Base-by-base conservation (phyloP, 2,797 vertebrate species). In the Microctenopoma steveboyesi region DNA sequence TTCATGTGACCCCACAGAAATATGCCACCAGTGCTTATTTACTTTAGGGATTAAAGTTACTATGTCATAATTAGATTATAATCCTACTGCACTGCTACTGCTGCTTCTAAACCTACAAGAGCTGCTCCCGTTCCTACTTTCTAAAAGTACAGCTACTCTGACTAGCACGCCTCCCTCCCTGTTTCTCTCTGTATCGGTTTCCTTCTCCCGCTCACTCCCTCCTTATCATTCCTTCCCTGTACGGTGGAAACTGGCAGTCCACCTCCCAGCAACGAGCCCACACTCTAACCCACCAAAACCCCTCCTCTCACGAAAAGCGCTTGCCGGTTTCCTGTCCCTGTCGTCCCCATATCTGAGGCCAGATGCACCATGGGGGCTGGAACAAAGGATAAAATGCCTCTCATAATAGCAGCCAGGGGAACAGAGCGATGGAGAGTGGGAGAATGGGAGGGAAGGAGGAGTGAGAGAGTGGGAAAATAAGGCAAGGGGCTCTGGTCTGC, bases 311-410 rank as follows among this genome's bases (percentile, higher is more conserved):
- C 63, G 60, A 74, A 91, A 35, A 93, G 93, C 81, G 88, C 90
- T 90, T 68, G 74, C 83, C 62, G 76, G 87, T 85, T 92, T 92
- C 88, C 88, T 92, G 86, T 91, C 86, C 81, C 86, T 7, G 85
- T 88, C 78, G 72, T 91, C 85, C 81, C 85, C 86, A 83, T 94
- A 93, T 93, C 91, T 88, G 86, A 90, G 91, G 88, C 92, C 93
- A 93, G 91, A 92, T 94, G 92, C 92, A 89, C 90, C 89, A 93
- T 89, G 90, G 89, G 89, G 84, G 90, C 91, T 90, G 91, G 92
- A 94, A 95, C 94, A 94, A 94, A 94, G 90, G 92, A 92, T 87
- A 91, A 92, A 91, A 90, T 91, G 90, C 91, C 91, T 88, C 91
- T 90, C 90, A 93, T 93, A 94, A 94, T 93, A 93, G 89, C 87